Evolutionary conservation across 2,888 invertebrate genomes (phyloP).

Genomic region (Andrena marginata): DNA sequence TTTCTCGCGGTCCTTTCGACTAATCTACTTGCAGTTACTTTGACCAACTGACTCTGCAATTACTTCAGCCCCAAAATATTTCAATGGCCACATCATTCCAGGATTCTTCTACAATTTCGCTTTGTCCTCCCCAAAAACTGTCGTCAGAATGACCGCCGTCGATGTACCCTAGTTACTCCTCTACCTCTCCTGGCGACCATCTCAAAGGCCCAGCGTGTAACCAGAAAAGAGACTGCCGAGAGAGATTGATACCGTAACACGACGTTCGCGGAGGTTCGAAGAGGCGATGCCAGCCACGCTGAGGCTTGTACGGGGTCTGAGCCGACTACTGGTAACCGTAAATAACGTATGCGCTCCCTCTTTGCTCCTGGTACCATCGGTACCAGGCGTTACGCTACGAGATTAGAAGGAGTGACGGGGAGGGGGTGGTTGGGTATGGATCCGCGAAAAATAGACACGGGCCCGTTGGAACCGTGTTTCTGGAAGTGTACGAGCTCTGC

Average conservation of each 20-base stretch:
- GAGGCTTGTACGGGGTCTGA: slow-evolving; percentile 43
- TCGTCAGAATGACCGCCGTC: neutral
- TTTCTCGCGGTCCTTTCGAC: too few species aligned
- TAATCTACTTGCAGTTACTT: too few species aligned
- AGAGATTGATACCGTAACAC: neutral
- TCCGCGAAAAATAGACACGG: slow-evolving; percentile 52
- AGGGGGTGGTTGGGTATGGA: neutral
- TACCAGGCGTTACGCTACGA: slow-evolving; percentile 53
- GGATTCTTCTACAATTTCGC: neutral
- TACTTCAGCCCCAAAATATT: neutral
- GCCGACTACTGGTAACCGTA: slow-evolving; percentile 64
- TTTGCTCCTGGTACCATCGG: slow-evolving; percentile 40
- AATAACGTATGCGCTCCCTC: slow-evolving; percentile 49
- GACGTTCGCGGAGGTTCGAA: neutral
- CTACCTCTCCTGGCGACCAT: neutral
- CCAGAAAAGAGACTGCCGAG: neutral
- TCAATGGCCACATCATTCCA: neutral
- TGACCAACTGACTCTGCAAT: neutral
- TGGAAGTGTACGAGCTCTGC: slow-evolving; percentile 52
- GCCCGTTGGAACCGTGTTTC: slow-evolving; percentile 30
- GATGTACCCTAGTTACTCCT: neutral
- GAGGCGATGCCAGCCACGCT: neutral
- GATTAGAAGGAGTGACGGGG: slow-evolving; percentile 34
- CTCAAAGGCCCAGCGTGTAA: neutral
- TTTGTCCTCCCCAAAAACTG: neutral